A percentile compares a stretch with the other conserved stretches of the same genome.
Conservation (phyloP, 2,113 vertebrate genomes). For the Sander lucioperca region DNA sequence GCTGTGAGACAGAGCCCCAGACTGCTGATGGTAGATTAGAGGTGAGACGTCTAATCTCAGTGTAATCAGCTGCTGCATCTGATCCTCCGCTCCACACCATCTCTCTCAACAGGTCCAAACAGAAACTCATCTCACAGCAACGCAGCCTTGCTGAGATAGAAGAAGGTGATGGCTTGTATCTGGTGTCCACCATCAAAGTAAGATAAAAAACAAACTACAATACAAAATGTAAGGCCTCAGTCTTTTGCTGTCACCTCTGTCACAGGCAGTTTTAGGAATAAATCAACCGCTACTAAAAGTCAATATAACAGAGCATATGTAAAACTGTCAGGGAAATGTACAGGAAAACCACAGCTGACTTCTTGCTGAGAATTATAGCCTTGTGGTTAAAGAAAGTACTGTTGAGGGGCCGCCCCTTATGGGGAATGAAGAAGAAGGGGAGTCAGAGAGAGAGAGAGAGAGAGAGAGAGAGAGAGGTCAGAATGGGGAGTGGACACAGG, state of each 20-base stretch:
- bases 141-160: slow-evolving; percentile 25
- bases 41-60: slow-evolving; percentile 75
- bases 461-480: slow-evolving; percentile 2
- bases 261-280: slow-evolving; percentile 14
- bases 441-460: slow-evolving; percentile 16
- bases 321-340: slow-evolving; percentile 65
- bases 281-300: slow-evolving; percentile 30
- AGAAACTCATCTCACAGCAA: slow-evolving; percentile 63
- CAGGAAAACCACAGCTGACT: slow-evolving; percentile 68
- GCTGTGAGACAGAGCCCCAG: slow-evolving; percentile 67
- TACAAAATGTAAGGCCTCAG: background rate
- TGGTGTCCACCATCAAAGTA: slow-evolving; percentile 39
- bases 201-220: background rate
- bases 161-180: slow-evolving; percentile 19
- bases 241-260: slow-evolving; percentile 25
- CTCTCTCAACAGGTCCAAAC: slow-evolving; percentile 74
- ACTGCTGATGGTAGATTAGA: slow-evolving; percentile 81
- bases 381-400: slow-evolving; percentile 54
- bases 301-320: slow-evolving; percentile 49
- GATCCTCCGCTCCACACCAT: slow-evolving; percentile 70
- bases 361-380: slow-evolving; percentile 69
- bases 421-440: slow-evolving; percentile 26
- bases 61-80: slow-evolving; percentile 77
- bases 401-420: slow-evolving; percentile 43
- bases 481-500: slow-evolving; percentile 46